Evolutionary conservation across 2,113 vertebrate species (phyloP).

Genomic region (Chitala chitala): DNA sequence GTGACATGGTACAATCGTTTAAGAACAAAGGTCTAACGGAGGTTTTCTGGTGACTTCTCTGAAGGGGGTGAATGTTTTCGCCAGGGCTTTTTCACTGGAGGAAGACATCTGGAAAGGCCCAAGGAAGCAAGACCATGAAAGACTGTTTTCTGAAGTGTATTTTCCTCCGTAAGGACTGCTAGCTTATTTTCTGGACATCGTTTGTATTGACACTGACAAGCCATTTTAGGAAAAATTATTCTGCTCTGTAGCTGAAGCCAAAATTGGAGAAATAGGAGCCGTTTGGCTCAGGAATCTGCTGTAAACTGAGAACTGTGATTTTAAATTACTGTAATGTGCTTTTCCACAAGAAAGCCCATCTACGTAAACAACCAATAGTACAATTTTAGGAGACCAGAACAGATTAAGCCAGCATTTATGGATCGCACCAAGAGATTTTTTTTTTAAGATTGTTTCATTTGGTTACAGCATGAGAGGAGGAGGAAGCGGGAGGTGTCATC

Average conservation of each 20-base stretch:
- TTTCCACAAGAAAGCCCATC: constrained; percentile 7
- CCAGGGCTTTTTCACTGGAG: neutral
- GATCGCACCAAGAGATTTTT: neutral
- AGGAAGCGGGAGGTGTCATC: too few species aligned
- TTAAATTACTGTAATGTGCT: constrained; percentile 21
- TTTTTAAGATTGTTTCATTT: too few species aligned
- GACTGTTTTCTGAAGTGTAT: neutral
- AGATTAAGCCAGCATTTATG: constrained; percentile 6
- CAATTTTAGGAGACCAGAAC: neutral
- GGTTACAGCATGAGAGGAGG: too few species aligned
- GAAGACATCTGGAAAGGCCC: neutral
- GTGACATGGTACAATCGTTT: neutral
- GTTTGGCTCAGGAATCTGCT: constrained; percentile 15
- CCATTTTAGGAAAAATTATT: constrained; percentile 20
- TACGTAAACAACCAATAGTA: constrained; percentile 5
- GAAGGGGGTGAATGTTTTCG: neutral
- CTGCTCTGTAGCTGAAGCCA: neutral
- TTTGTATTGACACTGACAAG: constrained; percentile 23
- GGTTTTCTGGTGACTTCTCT: neutral
- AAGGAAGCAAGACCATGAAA: neutral
- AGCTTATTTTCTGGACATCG: constrained; percentile 19
- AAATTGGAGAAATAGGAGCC: constrained; percentile 2
- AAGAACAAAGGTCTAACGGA: neutral
- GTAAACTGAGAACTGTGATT: constrained; percentile 22
- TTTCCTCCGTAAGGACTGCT: constrained; percentile 4